Conservation (phyloP, 2,888 invertebrate species). For the Diachrysia chrysitis region DNA sequence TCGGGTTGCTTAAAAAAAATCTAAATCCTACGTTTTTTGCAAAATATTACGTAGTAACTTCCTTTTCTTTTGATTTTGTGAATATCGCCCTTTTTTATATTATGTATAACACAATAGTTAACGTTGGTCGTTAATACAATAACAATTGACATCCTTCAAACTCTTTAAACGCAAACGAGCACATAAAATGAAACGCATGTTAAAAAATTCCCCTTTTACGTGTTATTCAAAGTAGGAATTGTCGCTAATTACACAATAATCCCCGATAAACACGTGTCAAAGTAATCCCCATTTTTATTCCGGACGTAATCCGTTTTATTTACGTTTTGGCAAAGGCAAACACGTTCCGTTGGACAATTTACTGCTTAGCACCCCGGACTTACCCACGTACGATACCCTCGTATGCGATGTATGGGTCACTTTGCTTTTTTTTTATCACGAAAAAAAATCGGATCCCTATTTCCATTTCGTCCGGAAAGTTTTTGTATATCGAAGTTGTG, state of each 20-base stretch:
- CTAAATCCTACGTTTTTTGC: too few species aligned
- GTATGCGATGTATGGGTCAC: conserved; percentile 51
- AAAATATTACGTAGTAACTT: too few species aligned
- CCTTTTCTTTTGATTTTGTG: too few species aligned
- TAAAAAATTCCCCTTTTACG: conserved; percentile 9
- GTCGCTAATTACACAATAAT: conserved; percentile 55
- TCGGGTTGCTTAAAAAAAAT: too few species aligned
- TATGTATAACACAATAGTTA: too few species aligned
- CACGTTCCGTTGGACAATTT: conserved; percentile 50
- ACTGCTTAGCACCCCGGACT: conserved; percentile 47
- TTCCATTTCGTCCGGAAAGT: conserved; percentile 54
- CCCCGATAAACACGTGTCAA: conserved; percentile 45
- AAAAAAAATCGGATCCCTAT: conserved; percentile 31
- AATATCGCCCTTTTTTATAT: too few species aligned
- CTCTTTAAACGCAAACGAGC: neutral
- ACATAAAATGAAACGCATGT: conserved; percentile 6
- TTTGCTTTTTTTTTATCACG: conserved; percentile 38
- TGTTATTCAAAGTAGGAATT: conserved; percentile 37
- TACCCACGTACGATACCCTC: conserved; percentile 54
- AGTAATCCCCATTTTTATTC: conserved; percentile 49
- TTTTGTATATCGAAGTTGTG: conserved; percentile 46
- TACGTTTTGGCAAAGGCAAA: conserved; percentile 33
- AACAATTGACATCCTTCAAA: neutral
- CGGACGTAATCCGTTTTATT: conserved; percentile 28
- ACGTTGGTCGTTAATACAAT: too few species aligned